Evolutionary conservation across 2,113 vertebrate genomes (phyloP).

Genomic region (Hypocryptadius cinnamomeus): DNA sequence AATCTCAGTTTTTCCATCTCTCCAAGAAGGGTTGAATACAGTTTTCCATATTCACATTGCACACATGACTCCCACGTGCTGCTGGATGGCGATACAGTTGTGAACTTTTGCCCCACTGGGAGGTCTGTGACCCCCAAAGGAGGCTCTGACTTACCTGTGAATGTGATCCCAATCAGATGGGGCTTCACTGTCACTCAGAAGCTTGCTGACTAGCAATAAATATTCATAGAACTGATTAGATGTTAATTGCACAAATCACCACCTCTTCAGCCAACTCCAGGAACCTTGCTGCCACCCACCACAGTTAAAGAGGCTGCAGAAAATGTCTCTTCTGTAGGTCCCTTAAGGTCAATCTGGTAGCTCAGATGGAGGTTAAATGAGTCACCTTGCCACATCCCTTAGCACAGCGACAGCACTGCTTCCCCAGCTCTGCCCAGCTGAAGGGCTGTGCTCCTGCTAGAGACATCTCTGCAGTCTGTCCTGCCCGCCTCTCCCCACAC

Average conservation of each 20-base stretch:
- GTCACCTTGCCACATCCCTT: not conserved
- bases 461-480: not conserved
- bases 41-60: not conserved
- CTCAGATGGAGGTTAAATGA: not conserved
- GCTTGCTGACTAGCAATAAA: slow-evolving; percentile 50
- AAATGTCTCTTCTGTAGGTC: not conserved
- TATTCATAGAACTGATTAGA: slow-evolving; percentile 65
- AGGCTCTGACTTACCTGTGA: not conserved
- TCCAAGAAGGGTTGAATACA: not conserved
- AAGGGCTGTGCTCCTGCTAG: not conserved
- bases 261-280: slow-evolving; percentile 32
- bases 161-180: not conserved
- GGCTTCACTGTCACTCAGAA: slow-evolving; percentile 6
- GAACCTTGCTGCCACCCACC: not conserved
- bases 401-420: not conserved
- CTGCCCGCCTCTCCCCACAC: not conserved
- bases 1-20: not conserved
- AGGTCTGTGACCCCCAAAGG: not conserved
- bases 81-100: not conserved
- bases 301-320: not conserved
- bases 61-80: not conserved
- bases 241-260: slow-evolving; percentile 52
- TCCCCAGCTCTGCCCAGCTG: not conserved
- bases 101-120: not conserved
- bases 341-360: not conserved